Conservation (phyloP, 2,888 invertebrate genomes). For the Dysmachus trigonus region DNA sequence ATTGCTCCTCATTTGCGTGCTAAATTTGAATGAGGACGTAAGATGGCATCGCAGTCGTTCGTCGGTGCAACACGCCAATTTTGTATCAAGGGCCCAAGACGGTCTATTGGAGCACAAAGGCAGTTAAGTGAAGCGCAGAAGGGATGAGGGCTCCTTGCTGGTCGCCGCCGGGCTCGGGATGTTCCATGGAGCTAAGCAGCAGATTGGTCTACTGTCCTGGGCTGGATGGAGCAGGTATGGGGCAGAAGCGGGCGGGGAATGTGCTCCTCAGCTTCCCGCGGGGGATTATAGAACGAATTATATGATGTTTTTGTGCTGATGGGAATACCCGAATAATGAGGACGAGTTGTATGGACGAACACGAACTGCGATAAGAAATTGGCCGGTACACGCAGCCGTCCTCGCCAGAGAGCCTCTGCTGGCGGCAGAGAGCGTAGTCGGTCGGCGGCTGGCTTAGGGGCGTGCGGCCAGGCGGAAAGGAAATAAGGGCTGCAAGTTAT, state of each 20-base stretch:
- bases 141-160: not conserved
- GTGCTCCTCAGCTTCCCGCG: not conserved
- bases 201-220: not conserved
- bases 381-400: not conserved
- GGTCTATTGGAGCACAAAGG: not conserved
- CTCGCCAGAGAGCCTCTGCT: not conserved
- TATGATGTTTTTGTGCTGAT: constrained; percentile 5
- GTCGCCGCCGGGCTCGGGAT: not conserved
- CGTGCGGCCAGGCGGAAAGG: not conserved
- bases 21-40: not conserved
- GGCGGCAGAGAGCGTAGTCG: not conserved
- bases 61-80: not conserved
- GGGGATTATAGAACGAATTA: constrained; percentile 26
- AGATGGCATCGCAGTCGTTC: not conserved
- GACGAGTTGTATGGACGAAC: constrained; percentile 22
- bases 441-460: not conserved
- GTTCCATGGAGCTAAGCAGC: not conserved
- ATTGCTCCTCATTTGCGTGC: not conserved
- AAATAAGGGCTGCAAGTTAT: not conserved
- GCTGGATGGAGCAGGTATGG: not conserved
- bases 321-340: constrained; percentile 30
- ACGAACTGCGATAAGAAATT: constrained; percentile 25
- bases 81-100: not conserved
- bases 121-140: not conserved
- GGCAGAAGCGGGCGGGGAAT: not conserved